Evolutionary conservation across 2,888 invertebrate genomes (phyloP).

Genomic region (Ommatoiulus sabulosus): DNA sequence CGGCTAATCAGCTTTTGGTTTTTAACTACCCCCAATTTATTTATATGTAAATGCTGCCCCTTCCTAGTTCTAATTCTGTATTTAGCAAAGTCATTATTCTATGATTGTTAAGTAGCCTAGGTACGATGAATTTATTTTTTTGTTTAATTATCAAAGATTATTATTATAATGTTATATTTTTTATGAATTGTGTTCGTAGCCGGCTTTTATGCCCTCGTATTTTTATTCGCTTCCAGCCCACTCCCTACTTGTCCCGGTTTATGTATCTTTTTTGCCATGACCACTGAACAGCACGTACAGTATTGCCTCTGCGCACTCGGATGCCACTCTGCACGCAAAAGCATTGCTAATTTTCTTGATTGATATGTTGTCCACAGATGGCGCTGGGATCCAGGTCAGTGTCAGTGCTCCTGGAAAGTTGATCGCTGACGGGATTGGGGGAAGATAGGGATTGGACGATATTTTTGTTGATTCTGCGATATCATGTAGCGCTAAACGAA

Average conservation of each 20-base stretch:
- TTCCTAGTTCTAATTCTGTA: not conserved
- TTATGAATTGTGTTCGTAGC: slow-evolving; percentile 11
- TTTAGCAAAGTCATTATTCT: slow-evolving; percentile 10
- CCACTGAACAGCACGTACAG: not conserved
- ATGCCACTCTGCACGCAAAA: not conserved
- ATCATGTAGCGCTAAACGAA: not conserved
- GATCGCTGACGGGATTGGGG: not conserved
- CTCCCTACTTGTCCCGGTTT: not conserved
- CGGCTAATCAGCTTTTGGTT: not conserved
- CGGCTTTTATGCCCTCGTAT: not conserved
- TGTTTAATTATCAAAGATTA: slow-evolving; percentile 19
- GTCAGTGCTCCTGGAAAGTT: not conserved
- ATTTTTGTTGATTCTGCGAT: not conserved
- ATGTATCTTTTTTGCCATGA: not conserved
- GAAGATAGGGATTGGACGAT: not conserved
- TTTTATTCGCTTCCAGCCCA: not conserved
- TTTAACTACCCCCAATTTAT: not conserved
- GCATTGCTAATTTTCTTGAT: not conserved
- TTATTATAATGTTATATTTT: not conserved
- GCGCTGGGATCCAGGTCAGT: not conserved
- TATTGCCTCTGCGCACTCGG: not conserved
- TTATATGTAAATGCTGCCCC: not conserved
- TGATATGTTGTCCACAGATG: not conserved
- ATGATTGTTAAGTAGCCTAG: slow-evolving; percentile 19
- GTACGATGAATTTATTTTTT: slow-evolving; percentile 19